Evolutionary conservation across 2,113 vertebrate genomes (phyloP), one percentile per base, ranked within the genome.

Genomic region (Dolichallabes microphthalmus): DNA sequence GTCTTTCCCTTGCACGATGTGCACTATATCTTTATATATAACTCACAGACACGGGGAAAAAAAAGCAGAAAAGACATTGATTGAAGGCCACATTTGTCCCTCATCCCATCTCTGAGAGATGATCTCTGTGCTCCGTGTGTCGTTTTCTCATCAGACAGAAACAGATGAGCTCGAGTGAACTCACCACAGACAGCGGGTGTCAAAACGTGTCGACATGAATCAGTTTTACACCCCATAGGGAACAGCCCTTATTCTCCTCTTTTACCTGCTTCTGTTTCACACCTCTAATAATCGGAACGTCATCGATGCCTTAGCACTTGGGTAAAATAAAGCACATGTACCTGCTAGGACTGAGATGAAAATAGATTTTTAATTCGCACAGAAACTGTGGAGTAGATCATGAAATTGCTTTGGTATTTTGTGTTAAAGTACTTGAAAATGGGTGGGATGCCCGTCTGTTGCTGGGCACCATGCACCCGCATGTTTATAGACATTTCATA

Each of bases 61-160:
- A 50, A 76, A 60, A 52, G 78, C 63, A 71, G 63, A 57, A 12
- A 71, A 74, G 85, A 86, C 68, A 53, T 75, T 86, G 85, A 86
- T 81, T 60, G 85, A 86, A 80, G 32, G 68, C 85, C 55, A 74
- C 68, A 63, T 81, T 81, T 63, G 79, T 52, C 68, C 74, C 78
- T 81, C n/a, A 64, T 85, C 80, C 82, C 86, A 64, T 87, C 64
- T 87, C 63, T 84, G 61, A 32, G 82, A 81, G 82, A 58, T 81
- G 82, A 84, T 86, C 77, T 84, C 50, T 52, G 50, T 73, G 82
- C 73, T 64, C 32, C 30, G 82, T 68, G 82, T 79, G 66, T 79
- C 80, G 85, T 86, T 86, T 77, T 63, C 66, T 86, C 85, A 88
- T 86, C 88, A 80, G 75, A 68, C 71, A 87, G 82, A 85, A 74